These are phyloP conservation scores for Actinopyga echinites DNA, from an alignment of 53 echinoderm and acorn worm genomes.

Conservation along the genomic window DNA sequence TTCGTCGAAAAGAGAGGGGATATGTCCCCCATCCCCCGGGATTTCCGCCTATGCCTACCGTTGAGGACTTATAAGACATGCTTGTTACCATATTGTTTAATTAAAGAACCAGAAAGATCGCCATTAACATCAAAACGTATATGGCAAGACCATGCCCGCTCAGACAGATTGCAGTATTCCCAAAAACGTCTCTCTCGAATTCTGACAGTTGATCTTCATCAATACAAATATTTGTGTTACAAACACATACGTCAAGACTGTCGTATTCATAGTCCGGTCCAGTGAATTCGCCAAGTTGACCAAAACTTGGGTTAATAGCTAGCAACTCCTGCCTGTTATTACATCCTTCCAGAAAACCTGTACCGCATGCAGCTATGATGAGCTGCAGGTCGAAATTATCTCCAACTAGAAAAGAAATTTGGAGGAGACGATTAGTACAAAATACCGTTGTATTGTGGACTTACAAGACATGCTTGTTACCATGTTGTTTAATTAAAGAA, in stretches of 20 bases:
- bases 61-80: too few relatives aligned
- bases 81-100: too few relatives aligned
- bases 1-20: too few relatives aligned
- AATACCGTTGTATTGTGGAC: too few relatives aligned
- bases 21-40: too few relatives aligned
- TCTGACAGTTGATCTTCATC: background rate
- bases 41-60: too few relatives aligned
- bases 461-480: too few relatives aligned
- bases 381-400: background rate
- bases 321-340: background rate
- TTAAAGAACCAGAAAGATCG: too few relatives aligned
- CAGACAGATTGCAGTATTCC: background rate
- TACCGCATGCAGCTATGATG: background rate
- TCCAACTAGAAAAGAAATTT: background rate
- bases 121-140: too few relatives aligned
- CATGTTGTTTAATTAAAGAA: too few relatives aligned
- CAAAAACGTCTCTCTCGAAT: background rate
- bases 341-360: background rate
- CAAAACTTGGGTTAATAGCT: constrained; percentile 5
- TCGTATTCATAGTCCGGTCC: background rate
- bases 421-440: too few relatives aligned
- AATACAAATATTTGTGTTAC: background rate
- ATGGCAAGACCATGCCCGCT: too few relatives aligned
- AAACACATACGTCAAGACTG: constrained; percentile 3
- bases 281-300: background rate